A percentile compares a stretch with the other conserved stretches of the same genome.
Evolutionary conservation across 2,113 vertebrate species (phyloP).

Genomic region (Ancistrus triradiatus): DNA sequence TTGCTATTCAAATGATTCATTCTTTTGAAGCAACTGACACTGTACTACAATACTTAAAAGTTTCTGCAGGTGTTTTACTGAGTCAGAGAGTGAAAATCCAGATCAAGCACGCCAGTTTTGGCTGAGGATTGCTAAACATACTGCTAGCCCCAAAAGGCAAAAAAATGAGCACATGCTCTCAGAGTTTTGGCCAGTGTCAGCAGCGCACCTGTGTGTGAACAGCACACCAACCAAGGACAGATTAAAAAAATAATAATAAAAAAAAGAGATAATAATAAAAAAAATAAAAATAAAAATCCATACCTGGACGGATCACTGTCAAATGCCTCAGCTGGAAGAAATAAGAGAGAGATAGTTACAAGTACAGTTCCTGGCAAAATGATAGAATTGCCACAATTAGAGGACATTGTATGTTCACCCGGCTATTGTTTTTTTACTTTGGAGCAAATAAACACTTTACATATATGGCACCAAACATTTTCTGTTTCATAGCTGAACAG

Average conservation of each 20-base stretch:
- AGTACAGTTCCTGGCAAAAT: no score
- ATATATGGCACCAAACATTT: no score
- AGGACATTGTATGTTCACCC: no score
- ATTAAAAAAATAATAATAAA: neutral
- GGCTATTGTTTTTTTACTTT: no score
- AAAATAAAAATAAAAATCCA: conserved; percentile 22
- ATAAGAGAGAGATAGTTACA: neutral
- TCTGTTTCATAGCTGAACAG: no score
- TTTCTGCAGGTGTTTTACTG: neutral
- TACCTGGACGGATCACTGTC: conserved; percentile 76
- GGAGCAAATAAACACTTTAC: no score
- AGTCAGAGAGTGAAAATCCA: neutral
- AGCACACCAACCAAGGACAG: neutral
- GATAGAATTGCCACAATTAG: no score
- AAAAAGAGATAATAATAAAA: conserved; percentile 6
- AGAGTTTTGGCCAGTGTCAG: conserved; percentile 11
- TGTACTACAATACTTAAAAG: neutral
- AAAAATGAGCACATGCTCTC: conserved; percentile 31
- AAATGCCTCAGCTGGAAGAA: conserved; percentile 64
- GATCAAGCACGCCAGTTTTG: no score
- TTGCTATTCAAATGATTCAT: neutral
- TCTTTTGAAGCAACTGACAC: neutral
- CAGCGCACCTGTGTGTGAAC: conserved; percentile 25
- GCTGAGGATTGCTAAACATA: no score
- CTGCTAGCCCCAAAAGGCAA: conserved; percentile 3